phyloP scores from a whole-genome alignment of 2,113 vertebrate genomes.

The Delphinapterus leucas region DNA sequence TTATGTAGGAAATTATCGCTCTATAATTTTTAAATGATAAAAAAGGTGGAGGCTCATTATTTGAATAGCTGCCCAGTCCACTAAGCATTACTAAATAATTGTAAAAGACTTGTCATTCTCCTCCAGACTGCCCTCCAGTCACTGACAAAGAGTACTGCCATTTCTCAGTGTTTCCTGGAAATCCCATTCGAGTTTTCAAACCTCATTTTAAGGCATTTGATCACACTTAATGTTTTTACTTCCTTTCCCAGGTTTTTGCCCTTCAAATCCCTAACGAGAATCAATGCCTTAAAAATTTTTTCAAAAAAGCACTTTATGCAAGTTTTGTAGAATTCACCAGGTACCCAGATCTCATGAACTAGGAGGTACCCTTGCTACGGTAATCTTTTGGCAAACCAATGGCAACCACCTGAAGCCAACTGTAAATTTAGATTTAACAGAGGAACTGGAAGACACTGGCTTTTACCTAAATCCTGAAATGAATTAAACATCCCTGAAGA shows the following conservation, averaged over 20 bases:
- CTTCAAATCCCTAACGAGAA: not conserved
- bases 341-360: not conserved
- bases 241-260: constrained; percentile 25
- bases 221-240: constrained; percentile 20
- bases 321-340: not conserved
- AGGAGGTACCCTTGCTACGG: not conserved
- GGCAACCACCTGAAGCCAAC: not conserved
- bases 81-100: not conserved
- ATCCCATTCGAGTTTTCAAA: not conserved
- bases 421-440: not conserved
- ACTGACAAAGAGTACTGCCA: not conserved
- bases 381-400: not conserved
- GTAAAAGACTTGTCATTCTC: not conserved
- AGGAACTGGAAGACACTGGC: not conserved
- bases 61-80: not conserved
- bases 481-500: constrained; percentile 27
- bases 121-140: not conserved
- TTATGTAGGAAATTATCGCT: not conserved
- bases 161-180: constrained; percentile 6
- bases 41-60: not conserved
- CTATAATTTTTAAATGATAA: constrained; percentile 21
- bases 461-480: constrained; percentile 44
- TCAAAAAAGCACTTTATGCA: not conserved
- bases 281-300: not conserved
- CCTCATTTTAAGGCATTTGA: not conserved